Base-by-base conservation (phyloP, 2,888 invertebrate species). In the Troides helena region DNA sequence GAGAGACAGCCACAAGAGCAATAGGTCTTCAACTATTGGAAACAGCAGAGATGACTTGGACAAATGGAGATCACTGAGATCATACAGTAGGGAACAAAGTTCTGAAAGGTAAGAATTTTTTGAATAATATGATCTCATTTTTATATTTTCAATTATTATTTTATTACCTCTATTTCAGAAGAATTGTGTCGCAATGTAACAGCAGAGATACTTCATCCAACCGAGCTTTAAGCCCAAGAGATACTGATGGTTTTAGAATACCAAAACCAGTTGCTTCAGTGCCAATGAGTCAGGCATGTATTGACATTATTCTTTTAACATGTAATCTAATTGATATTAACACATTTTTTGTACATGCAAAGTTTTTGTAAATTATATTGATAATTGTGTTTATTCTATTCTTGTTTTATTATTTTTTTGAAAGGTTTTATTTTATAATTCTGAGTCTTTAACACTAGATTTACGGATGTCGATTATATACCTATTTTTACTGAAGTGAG, bases 71-170 rank as follows among this genome's bases (percentile, higher is more conserved):
- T 92, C 92, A 1, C 77, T 92, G 71, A 81, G 92, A 57, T 92
- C 92, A 25, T 93, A 87, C 67, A 93, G 92, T 79, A 84, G 93
- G 73, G 93, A 93, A 77, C 92, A 92, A 64, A 93, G 93, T 72
- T 83, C 87, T 68, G 93, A 93, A 82, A 88, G 93, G 93, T 92
- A 79, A 53, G 8, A 69, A 65, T 67, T 67, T 67, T 67, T 21
- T 59, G 30, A 7, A 17, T 62, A 14, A 14, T 53, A n/a, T 8
- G 10, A n/a, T 66, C 1, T 56, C 60, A 56, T 60, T 43, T 10
- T 18, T 58, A 21, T 58, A 12, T 18, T 58, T 23, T 25, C 14
- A 23, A 58, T 23, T 58, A 23, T 23, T 12, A 21, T 58, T 23
- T 23, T 23, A 60, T 65, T 59, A 61, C 62, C 50, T 50, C 0